Evolutionary conservation across 2,797 vertebrate species (phyloP), one percentile per base, ranked within the genome.

Genomic region (Cynodonichthys magdalenae): DNA sequence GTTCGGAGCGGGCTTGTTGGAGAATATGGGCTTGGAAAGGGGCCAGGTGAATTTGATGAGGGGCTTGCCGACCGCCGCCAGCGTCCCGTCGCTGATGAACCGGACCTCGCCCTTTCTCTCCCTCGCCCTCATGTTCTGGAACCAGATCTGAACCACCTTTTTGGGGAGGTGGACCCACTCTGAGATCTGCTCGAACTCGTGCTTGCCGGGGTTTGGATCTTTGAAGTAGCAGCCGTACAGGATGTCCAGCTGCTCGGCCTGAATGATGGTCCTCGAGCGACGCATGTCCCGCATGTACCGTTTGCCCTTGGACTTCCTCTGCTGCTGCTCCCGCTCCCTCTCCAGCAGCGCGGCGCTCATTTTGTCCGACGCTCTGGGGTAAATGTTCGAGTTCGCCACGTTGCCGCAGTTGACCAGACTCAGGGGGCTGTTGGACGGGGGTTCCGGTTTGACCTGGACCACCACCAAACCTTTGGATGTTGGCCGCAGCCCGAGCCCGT

Each of bases 141-240:
- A 98, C 96, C 96, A 98, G 75, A 98, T 96, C 88, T 98, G 96
- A 39, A 98, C 96, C 20, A 98, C 96, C 72, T 96, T 95, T 83
- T 97, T 97, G 60, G 96, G 96, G 75, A 98, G 94, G 46, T 95
- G 95, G 59, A 98, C 95, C 91, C 96, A 96, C 77, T 96, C 94
- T 0, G 96, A 95, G 80, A 98, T 97, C 77, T 95, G 95, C 74
- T 97, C 96, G 17, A 98, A 96, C 85, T 96, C 96, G 46, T 96
- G 95, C 68, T 96, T 95, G 0, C 95, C 96, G 1, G 96, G 96
- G 79, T 97, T 97, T 18, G 96, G 95, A 65, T 98, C 96, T 92
- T 95, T 95, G 84, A 97, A 95, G 76, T 98, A 98, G 93, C 96
- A 97, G 50, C 96, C 95, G 44, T 96, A 97, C n/a, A 98, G 89